Percentiles rank a stretch among this genome's conserved stretches.
Conservation (phyloP, 2,888 invertebrate genomes). For the Lymantria dispar region DNA sequence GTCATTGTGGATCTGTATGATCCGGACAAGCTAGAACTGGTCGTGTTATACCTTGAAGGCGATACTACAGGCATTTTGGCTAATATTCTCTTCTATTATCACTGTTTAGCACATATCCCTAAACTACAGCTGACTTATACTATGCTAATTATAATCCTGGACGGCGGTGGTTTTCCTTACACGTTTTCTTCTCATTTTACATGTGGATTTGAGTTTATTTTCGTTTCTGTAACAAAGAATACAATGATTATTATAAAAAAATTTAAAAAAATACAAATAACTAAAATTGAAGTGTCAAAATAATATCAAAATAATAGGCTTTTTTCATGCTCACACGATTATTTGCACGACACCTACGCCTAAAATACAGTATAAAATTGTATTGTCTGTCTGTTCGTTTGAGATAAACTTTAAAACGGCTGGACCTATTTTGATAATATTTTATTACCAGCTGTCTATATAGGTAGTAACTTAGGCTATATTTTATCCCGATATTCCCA, state of each 20-base stretch:
- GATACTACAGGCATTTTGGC: conserved; percentile 82
- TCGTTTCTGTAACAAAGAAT: conserved; percentile 53
- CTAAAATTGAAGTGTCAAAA: too few species aligned
- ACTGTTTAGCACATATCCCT: conserved; percentile 27
- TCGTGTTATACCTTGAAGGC: conserved; percentile 73
- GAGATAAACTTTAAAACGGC: too few species aligned
- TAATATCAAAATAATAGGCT: too few species aligned
- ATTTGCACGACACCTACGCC: too few species aligned
- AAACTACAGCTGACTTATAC: conserved; percentile 20
- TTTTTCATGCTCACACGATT: too few species aligned
- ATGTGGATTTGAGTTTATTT: conserved; percentile 12
- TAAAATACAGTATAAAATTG: too few species aligned
- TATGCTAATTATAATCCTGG: conserved; percentile 53
- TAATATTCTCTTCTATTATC: neutral
- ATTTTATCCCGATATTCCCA: too few species aligned
- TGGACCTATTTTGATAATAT: too few species aligned
- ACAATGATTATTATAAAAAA: neutral
- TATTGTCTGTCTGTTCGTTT: too few species aligned
- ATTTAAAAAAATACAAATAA: too few species aligned
- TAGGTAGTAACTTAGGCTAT: too few species aligned
- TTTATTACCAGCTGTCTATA: too few species aligned
- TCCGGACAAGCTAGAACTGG: conserved; percentile 73
- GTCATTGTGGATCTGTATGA: conserved; percentile 72
- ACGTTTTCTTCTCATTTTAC: conserved; percentile 41
- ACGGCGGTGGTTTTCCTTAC: conserved; percentile 65